Percentiles rank a stretch among this genome's conserved stretches.
Evolutionary conservation across 1,140 invertebrate species (phyloP).

Genomic region (Diabrotica virgifera): DNA sequence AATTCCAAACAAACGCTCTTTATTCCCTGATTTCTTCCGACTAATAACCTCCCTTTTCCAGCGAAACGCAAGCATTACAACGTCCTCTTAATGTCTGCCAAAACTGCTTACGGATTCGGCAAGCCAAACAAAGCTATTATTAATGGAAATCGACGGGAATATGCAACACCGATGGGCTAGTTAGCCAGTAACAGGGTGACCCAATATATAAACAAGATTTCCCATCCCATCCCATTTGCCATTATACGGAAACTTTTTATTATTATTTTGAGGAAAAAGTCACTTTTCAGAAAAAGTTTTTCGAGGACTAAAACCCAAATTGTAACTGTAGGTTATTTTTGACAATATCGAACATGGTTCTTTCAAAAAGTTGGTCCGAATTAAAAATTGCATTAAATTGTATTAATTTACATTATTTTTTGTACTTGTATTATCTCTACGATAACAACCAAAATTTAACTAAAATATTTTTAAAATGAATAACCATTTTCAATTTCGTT

Average conservation of each 20-base stretch:
- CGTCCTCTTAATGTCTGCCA: slow-evolving; percentile 8
- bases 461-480: too few relatives aligned
- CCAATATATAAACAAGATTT: background rate
- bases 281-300: too few relatives aligned
- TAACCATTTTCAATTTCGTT: too few relatives aligned
- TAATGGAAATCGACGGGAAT: slow-evolving; percentile 17
- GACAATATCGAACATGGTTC: too few relatives aligned
- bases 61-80: slow-evolving; percentile 5
- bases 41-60: background rate
- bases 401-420: too few relatives aligned
- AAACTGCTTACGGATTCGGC: slow-evolving; percentile 13
- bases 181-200: background rate
- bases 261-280: background rate
- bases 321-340: too few relatives aligned
- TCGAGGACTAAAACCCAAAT: too few relatives aligned
- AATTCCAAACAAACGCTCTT: slow-evolving; percentile 3
- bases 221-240: background rate
- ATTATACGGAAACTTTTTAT: background rate
- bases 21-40: background rate
- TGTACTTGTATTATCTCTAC: too few relatives aligned
- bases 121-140: slow-evolving; percentile 14
- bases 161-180: background rate
- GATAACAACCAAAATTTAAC: too few relatives aligned
- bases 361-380: too few relatives aligned
- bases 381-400: too few relatives aligned